Base-by-base conservation (phyloP, 2,888 invertebrate genomes). In the Myathropa florea region DNA sequence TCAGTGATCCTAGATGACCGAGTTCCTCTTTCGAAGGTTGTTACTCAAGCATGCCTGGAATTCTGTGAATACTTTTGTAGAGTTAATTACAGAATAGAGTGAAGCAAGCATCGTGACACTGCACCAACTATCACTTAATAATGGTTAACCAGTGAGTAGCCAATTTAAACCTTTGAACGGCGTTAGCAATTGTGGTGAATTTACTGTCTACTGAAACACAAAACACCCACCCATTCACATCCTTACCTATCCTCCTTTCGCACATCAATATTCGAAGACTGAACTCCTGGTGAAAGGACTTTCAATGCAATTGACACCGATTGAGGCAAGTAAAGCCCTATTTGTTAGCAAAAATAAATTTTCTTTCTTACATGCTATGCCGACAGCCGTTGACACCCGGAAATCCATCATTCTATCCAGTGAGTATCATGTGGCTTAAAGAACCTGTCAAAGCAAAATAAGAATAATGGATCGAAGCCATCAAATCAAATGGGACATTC, bases 391-490 rank as follows among this genome's bases (percentile, higher is more conserved):
- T 75, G 73, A 79, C 78, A 78, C 64, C 70, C 70, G 83, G 70
- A 75, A 83, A 86, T 83, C 78, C 73, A 65, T 83, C 83, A 83
- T 86, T 65, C 26, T 61, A 73, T 82, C 67, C 63, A 65, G 33
- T 46, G 46, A 71, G 73, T 77, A 78, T 82, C 77, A 78, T 78
- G 83, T 86, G 86, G 83, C 75, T 86, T 78, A 83, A 57, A 72
- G 77, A 68, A 79, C 75, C 73, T 78, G 83, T 82, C 86, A 86
- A 83, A 83, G 65, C 70, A 71, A 83, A 86, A 83, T 65, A 79
- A 82, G 78, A 83, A 83, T 83, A 86, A 86, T 83, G 82, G 73
- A 86, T 86, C 65, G 78, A 75, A 83, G 83, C 78, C 78, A 86
- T 86, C 86, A 86, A 86, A 86, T 86, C 83, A 82, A 83, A 86